These are phyloP conservation scores for Sarcoramphus papa DNA, from an alignment of 2,797 vertebrate genomes.

Conservation along the genomic window DNA sequence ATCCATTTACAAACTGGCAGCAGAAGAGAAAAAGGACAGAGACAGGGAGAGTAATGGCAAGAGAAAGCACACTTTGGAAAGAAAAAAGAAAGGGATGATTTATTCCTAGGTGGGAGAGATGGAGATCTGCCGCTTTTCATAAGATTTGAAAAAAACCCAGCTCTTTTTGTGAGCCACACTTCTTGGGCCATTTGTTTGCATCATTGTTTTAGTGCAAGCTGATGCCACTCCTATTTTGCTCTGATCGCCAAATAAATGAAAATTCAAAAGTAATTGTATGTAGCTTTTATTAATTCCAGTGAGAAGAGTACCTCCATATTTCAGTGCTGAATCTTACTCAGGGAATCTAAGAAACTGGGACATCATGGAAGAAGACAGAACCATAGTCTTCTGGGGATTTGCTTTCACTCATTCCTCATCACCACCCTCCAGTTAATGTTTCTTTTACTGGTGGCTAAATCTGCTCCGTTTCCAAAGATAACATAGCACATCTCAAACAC, in stretches of 20 bases:
- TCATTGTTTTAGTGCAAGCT: not conserved
- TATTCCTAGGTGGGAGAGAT: not conserved
- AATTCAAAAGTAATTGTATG: not conserved
- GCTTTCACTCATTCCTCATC: not conserved
- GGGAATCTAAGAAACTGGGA: not conserved
- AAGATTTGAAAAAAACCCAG: fast-evolving
- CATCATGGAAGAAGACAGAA: not conserved
- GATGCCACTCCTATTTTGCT: not conserved
- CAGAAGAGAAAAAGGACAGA: not conserved
- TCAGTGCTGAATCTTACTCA: not conserved
- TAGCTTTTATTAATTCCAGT: not conserved
- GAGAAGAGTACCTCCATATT: not conserved
- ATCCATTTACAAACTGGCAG: not conserved
- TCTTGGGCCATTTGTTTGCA: not conserved
- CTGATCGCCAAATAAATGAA: not conserved
- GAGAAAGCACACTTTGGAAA: not conserved
- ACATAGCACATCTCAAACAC: not conserved
- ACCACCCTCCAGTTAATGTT: not conserved
- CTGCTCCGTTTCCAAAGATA: not conserved
- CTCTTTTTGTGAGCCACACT: not conserved
- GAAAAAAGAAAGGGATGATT: not conserved
- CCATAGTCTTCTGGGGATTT: not conserved
- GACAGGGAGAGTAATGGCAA: not conserved
- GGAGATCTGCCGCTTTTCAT: not conserved
- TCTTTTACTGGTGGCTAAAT: not conserved